Percentiles rank a stretch among this genome's conserved stretches.
Evolutionary conservation across 2,888 invertebrate genomes (phyloP).

Genomic region (Drosophila mettleri): DNA sequence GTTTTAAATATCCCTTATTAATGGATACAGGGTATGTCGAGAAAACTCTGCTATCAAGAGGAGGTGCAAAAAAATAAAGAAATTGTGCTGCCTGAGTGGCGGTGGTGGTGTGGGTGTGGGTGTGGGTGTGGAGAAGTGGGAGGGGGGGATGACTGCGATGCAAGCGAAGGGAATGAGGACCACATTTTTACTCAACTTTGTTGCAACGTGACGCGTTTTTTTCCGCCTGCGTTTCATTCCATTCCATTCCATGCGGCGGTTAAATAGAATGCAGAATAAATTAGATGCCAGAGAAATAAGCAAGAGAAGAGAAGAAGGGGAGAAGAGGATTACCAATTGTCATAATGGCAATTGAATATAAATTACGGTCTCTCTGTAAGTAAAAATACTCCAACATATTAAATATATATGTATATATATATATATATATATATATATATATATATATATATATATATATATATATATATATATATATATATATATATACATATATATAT

Average conservation of each 20-base stretch:
- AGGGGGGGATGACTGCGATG: not conserved
- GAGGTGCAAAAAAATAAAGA: slow-evolving; percentile 36
- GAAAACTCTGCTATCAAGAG: slow-evolving; percentile 28
- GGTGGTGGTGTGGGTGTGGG: not conserved
- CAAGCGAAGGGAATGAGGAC: slow-evolving; percentile 6
- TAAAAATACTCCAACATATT: not conserved
- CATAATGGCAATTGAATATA: slow-evolving; percentile 68
- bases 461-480: not conserved
- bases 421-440: not conserved
- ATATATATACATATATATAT: not conserved
- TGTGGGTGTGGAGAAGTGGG: too few species aligned
- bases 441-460: not conserved
- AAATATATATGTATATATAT: not conserved
- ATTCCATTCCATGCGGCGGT: slow-evolving; percentile 21
- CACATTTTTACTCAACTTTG: slow-evolving; percentile 59
- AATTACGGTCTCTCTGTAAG: slow-evolving; percentile 49
- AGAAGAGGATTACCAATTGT: slow-evolving; percentile 44
- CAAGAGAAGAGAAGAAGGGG: slow-evolving; percentile 2
- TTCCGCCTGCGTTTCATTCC: not conserved
- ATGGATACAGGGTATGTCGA: slow-evolving; percentile 23
- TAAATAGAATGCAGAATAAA: slow-evolving; percentile 8
- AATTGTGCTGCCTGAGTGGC: slow-evolving; percentile 25
- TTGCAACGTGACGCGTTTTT: slow-evolving; percentile 61
- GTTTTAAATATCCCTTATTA: not conserved
- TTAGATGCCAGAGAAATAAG: not conserved